These are phyloP conservation scores for Globodera ellingtonae DNA, from an alignment of 1,140 invertebrate species.

Conservation along the genomic window DNA sequence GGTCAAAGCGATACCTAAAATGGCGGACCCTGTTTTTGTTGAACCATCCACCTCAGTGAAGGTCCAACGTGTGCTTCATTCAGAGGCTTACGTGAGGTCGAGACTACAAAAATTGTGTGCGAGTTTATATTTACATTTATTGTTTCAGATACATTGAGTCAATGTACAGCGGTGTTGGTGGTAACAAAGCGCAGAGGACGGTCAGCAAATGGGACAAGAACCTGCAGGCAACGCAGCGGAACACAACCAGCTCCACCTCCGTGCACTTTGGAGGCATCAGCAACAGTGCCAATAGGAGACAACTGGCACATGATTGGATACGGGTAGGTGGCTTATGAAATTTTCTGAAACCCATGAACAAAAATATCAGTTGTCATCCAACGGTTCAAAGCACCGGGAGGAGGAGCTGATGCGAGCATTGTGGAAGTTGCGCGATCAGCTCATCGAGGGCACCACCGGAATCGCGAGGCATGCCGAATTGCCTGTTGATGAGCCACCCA, in stretches of 20 bases:
- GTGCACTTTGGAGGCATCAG: not conserved
- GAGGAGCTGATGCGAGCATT: conserved; percentile 17
- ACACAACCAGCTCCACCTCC: not conserved
- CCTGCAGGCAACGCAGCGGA: conserved; percentile 1
- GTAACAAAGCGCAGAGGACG: conserved; percentile 6
- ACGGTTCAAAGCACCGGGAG: conserved; percentile 11
- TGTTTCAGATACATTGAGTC: conserved; percentile 26
- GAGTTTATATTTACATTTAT: not conserved
- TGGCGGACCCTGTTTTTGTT: conserved; percentile 4
- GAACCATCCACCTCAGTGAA: conserved; percentile 15
- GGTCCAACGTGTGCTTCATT: conserved; percentile 17
- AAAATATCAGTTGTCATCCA: conserved; percentile 3
- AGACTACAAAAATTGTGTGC: not conserved
- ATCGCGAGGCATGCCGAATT: not conserved
- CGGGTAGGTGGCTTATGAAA: not conserved
- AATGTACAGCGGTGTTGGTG: not conserved
- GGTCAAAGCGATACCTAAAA: not conserved
- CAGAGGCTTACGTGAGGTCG: conserved; percentile 25
- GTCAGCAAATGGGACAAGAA: conserved; percentile 30
- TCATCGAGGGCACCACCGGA: conserved; percentile 22
- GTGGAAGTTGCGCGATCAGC: conserved; percentile 26
- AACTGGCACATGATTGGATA: conserved; percentile 21
- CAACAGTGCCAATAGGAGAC: not conserved
- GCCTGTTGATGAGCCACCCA: not conserved
- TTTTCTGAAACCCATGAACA: not conserved